A percentile compares a stretch with the other conserved stretches of the same genome.
phyloP scores from a whole-genome alignment of 1,140 invertebrate species.

The Macrostomum lignano region DNA sequence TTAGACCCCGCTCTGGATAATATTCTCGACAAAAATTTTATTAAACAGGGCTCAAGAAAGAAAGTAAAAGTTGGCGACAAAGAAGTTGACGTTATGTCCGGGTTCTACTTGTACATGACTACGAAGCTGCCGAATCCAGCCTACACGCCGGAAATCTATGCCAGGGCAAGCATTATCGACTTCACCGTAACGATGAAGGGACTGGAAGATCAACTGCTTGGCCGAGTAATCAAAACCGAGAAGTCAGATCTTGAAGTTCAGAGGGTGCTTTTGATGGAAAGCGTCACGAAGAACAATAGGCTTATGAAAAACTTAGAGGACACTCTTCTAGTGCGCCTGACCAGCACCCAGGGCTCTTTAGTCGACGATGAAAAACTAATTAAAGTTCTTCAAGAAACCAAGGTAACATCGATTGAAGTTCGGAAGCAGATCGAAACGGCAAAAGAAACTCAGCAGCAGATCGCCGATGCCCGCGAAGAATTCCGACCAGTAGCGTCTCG shows the following conservation, averaged over 20 bases:
- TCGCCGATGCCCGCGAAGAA: constrained; percentile 65
- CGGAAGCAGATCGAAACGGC: constrained; percentile 65
- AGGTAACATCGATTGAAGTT: constrained; percentile 61
- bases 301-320: constrained; percentile 83
- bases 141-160: constrained; percentile 78
- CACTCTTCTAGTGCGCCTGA: constrained; percentile 55
- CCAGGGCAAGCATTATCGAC: constrained; percentile 81
- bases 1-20: constrained; percentile 83
- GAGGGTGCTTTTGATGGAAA: constrained; percentile 67
- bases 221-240: constrained; percentile 67
- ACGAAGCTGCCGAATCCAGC: constrained; percentile 79
- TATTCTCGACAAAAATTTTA: constrained; percentile 83
- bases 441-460: constrained; percentile 66
- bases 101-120: constrained; percentile 77
- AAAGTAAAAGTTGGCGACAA: constrained; percentile 68
- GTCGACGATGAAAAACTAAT: constrained; percentile 84
- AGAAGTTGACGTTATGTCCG: constrained; percentile 77
- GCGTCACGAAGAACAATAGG: constrained; percentile 71
- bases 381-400: constrained; percentile 60
- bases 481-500: constrained; percentile 68
- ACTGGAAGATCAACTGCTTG: constrained; percentile 76
- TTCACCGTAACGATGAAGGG: constrained; percentile 89
- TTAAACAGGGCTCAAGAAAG: constrained; percentile 68
- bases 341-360: constrained; percentile 58
- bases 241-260: constrained; percentile 74